A percentile compares a stretch with the other conserved stretches of the same genome.
These are phyloP conservation scores for Branchinecta lynchi DNA, from an alignment of 1,140 invertebrate genomes.

Conservation along the genomic window DNA sequence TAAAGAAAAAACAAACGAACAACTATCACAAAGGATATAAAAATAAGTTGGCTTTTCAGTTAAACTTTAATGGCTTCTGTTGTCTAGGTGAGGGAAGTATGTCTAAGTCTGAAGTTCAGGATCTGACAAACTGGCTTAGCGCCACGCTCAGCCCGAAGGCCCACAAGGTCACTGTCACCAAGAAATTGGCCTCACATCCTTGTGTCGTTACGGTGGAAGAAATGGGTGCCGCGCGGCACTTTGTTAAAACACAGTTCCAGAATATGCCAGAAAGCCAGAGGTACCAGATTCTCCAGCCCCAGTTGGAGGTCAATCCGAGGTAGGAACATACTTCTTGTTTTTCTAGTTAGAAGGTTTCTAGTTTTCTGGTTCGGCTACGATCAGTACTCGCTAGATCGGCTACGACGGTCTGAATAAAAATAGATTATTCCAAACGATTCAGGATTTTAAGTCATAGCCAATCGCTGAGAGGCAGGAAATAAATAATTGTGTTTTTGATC, in stretches of 20 bases:
- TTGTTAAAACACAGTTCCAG: conserved; percentile 73
- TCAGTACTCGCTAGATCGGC: no score
- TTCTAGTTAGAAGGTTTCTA: no score
- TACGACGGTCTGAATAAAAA: no score
- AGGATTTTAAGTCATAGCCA: no score
- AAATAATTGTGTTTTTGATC: no score
- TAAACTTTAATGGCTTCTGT: conserved; percentile 13
- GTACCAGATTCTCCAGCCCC: conserved; percentile 70
- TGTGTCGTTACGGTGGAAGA: conserved; percentile 87
- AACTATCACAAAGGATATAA: no score
- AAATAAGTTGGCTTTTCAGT: no score
- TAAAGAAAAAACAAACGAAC: no score
- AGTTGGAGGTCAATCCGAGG: conserved; percentile 84
- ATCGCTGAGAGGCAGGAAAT: no score
- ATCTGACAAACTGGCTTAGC: conserved; percentile 61
- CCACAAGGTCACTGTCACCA: conserved; percentile 60
- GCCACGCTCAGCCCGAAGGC: conserved; percentile 57
- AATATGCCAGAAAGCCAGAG: conserved; percentile 68
- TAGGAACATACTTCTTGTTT: conserved; percentile 25
- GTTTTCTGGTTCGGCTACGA: no score
- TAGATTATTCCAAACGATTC: no score
- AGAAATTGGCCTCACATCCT: conserved; percentile 68
- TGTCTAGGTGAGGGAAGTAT: conserved; percentile 46
- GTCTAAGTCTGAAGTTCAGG: conserved; percentile 51
- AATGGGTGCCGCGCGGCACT: conserved; percentile 88